Evolutionary conservation across 2,797 vertebrate species (phyloP).

Genomic region (Leuciscus waleckii): DNA sequence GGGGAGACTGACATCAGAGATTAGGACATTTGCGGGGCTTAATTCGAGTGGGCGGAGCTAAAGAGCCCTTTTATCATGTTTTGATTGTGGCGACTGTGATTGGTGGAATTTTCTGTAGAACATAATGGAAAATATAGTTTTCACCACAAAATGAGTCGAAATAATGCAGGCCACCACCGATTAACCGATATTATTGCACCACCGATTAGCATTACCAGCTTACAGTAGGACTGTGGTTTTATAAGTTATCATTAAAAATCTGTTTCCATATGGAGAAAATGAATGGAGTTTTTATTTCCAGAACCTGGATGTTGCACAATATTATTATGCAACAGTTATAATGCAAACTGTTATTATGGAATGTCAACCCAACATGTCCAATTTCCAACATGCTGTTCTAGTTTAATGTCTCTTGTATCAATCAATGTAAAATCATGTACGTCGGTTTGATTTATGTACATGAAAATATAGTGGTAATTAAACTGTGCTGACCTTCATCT

Average conservation of each 20-base stretch:
- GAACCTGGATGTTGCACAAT: neutral
- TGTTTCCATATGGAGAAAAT: no score
- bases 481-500: neutral
- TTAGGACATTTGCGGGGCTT: neutral
- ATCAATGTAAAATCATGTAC: neutral
- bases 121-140: neutral
- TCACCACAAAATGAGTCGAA: neutral
- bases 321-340: neutral
- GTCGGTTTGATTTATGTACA: neutral
- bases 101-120: neutral
- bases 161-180: no score
- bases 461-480: neutral
- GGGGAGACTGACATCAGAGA: no score
- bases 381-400: no score
- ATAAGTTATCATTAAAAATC: neutral
- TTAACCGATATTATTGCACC: no score
- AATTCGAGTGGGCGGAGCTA: neutral
- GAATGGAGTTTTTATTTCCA: neutral
- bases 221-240: neutral
- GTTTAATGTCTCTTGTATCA: neutral
- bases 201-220: neutral
- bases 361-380: no score
- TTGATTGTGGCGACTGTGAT: neutral
- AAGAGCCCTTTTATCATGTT: neutral
- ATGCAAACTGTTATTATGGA: neutral